Conservation (phyloP, 1,140 invertebrate species). For the Hyposmocoma kahamanoa region DNA sequence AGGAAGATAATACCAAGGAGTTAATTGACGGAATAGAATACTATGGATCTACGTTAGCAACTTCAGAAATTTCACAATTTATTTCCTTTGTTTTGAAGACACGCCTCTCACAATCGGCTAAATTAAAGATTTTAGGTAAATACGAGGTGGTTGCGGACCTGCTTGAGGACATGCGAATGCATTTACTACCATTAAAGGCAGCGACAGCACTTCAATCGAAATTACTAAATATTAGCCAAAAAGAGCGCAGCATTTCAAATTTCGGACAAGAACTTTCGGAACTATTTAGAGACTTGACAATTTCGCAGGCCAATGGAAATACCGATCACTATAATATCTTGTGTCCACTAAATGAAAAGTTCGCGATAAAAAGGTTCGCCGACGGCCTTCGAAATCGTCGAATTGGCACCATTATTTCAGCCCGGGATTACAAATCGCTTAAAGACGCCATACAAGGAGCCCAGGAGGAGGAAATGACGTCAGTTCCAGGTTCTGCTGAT, state of each 20-base stretch:
- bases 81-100: not conserved
- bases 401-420: constrained; percentile 14
- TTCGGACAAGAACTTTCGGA: constrained; percentile 15
- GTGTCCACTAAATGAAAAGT: constrained; percentile 11
- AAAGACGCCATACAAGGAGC: constrained; percentile 14
- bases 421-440: constrained; percentile 11
- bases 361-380: constrained; percentile 7
- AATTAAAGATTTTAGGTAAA: constrained; percentile 4
- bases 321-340: constrained; percentile 7
- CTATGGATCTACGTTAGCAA: not conserved
- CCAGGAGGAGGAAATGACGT: constrained; percentile 7
- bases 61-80: not conserved
- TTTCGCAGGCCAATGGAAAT: constrained; percentile 14
- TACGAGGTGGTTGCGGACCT: constrained; percentile 9
- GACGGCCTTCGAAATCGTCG: constrained; percentile 14
- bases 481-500: not conserved
- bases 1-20: not conserved
- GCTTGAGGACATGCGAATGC: constrained; percentile 9
- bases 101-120: not conserved
- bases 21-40: not conserved
- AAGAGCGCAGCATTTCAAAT: constrained; percentile 7
- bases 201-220: constrained; percentile 10
- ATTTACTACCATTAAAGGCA: constrained; percentile 13
- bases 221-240: constrained; percentile 10
- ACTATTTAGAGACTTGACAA: constrained; percentile 6